Evolutionary conservation across 1,140 invertebrate species (phyloP), one percentile per base, ranked within the genome.

Genomic region (Ephestia elutella): DNA sequence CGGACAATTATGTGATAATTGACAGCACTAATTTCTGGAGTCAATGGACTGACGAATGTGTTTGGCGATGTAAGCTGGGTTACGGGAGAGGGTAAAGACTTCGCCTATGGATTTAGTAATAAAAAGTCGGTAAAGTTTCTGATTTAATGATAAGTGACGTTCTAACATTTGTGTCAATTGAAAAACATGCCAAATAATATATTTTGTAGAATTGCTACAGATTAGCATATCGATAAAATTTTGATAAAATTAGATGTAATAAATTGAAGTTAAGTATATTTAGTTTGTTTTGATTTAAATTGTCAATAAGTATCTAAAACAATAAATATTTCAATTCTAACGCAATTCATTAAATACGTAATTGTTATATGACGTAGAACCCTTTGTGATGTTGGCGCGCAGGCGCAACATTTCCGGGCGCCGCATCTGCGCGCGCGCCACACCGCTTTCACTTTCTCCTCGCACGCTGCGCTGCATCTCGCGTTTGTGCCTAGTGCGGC

Each of bases 101-200:
- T 74, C 82, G 75, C 82, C 74, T 82, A 86, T 84, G 83, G 85
- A 87, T 87, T 82, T 84, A 78, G 71, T 83, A 73, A 78, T 82
- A 83, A 85, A 87, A 85, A 87, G 85, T 87, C 83, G 85, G 83
- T 87, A 86, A 82, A 76, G 74, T 84, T 84, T 76, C 69, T 73
- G 55, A 65, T 71, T 73, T 69, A 65, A 62, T 44, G 38, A 44
- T 70, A 57, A 57, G 59, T 60, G 59, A 54, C 15, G 50, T 54
- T 60, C 54, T 49, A 30, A 55, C 13, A 54, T 35, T 50, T 57
- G 38, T 49, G 55, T 21, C 3, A 44, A 15, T 44, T 10, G 8
- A 32, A 32, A 10, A 5, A 10, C 11, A 3, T 32, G 1, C 30
- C 30, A 1, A 32, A 32, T 32, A 32, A 1, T 32, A 11, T 32